Base-by-base conservation (phyloP, 1,140 invertebrate genomes). In the Leptinotarsa undecemlineata region DNA sequence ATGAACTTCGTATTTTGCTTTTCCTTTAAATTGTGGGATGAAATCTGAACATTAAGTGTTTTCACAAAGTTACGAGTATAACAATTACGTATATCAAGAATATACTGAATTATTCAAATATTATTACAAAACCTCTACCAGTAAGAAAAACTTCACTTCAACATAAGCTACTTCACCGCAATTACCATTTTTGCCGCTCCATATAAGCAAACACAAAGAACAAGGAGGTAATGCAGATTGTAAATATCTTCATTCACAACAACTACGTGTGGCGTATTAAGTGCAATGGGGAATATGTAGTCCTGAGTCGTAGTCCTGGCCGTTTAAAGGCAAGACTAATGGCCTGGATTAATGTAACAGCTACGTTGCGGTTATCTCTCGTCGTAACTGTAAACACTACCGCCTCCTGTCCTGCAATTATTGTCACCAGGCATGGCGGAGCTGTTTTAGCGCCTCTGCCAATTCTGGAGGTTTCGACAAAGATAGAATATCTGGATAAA, bases 321-420 rank as follows among this genome's bases (percentile, higher is more conserved):
- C 51, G 63, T 64, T 64, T 64, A 64, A 64, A 20, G 63, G 11
- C 63, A 64, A 64, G 63, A 64, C 63, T 64, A 71, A 71, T 71
- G 69, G 69, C n/a, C 48, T 61, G 69, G 69, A 71, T 71, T 71
- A 71, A 61, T 26, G 48, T 26, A 71, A 71, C 57, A 60, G 69
- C 57, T 71, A 47, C 69, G 69, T 23, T 60, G 69, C 69, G 69
- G 69, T 71, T 71, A 62, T 71, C 69, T 71, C 48, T n/a, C 21
- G 23, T 71, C 69, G 69, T 61, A 71, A 62, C 69, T 62, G 57
- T 71, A 71, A 71, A 71, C 48, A 71, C 51, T 48, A 15, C 26
- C 63, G 63, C 63, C 20, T 64, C 63, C 63, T 64, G 63, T 11
- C 63, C 20, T 33, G 26, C 17, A 15, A 33, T 64, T 64, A 64